These are phyloP conservation scores for Eulithis testata DNA, from an alignment of 2,888 invertebrate species.

Conservation along the genomic window DNA sequence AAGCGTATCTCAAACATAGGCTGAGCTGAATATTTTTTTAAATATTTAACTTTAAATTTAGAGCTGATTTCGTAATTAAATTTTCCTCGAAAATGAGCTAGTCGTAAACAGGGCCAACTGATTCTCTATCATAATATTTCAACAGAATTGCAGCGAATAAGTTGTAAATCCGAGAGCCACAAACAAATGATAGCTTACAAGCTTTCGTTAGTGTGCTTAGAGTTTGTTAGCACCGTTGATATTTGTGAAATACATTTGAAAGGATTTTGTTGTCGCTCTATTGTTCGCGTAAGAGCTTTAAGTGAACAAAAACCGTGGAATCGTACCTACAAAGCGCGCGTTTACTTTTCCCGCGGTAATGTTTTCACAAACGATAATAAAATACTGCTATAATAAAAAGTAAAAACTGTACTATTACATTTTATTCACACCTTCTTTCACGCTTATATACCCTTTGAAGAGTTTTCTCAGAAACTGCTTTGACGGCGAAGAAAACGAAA, in stretches of 20 bases:
- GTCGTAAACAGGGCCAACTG: too few relatives aligned
- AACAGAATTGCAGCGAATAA: conserved; percentile 25
- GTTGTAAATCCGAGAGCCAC: conserved; percentile 31
- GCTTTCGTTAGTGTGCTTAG: conserved; percentile 31
- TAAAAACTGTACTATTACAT: conserved; percentile 21
- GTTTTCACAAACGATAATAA: conserved; percentile 9
- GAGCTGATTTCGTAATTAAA: too few relatives aligned
- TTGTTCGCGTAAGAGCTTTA: conserved; percentile 10
- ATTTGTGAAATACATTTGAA: conserved; percentile 9
- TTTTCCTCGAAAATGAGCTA: too few relatives aligned
- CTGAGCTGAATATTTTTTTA: too few relatives aligned
- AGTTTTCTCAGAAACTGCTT: conserved; percentile 9
- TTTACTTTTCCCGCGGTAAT: conserved; percentile 9
- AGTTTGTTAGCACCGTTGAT: conserved; percentile 29
- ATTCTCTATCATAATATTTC: conserved; percentile 5
- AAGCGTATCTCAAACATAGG: too few relatives aligned
- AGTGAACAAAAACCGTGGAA: conserved; percentile 5
- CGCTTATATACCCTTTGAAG: conserved; percentile 24
- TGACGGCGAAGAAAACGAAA: conserved; percentile 6
- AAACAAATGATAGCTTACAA: conserved; percentile 30
- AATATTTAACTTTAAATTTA: too few relatives aligned
- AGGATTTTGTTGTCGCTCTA: conserved; percentile 8
- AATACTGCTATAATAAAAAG: conserved; percentile 18
- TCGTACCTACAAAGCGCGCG: conserved; percentile 10
- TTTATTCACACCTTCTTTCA: conserved; percentile 21